Conservation (phyloP, 2,113 vertebrate species). For the Panurus biarmicus region DNA sequence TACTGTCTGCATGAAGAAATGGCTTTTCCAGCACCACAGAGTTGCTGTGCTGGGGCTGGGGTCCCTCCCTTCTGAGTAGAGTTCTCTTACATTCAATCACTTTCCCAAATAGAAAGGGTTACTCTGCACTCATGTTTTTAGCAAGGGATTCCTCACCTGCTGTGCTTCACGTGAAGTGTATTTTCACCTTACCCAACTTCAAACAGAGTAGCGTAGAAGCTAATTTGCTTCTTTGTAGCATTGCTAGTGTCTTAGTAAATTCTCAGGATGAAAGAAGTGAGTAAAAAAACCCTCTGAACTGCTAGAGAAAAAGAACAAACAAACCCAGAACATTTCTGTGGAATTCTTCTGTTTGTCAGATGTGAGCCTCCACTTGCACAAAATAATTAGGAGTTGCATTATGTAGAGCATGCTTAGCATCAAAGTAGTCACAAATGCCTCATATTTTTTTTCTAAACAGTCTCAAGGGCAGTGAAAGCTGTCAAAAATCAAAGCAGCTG, state of each 20-base stretch:
- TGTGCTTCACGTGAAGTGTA: background rate
- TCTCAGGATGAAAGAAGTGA: constrained; percentile 25
- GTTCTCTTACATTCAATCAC: background rate
- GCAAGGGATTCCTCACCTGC: background rate
- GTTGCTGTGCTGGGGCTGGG: background rate
- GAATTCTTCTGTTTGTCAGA: constrained; percentile 28
- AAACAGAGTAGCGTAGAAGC: background rate
- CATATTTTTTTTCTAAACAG: constrained; percentile 31
- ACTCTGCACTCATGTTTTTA: background rate
- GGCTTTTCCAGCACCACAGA: background rate
- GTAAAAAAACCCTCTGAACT: background rate
- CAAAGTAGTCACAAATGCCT: constrained; percentile 41
- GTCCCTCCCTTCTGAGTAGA: background rate
- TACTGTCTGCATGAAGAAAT: background rate
- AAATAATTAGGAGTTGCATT: constrained; percentile 43
- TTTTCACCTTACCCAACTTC: background rate
- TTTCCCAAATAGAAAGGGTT: background rate
- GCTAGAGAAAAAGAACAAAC: constrained; percentile 14
- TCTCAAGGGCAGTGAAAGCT: constrained; percentile 30
- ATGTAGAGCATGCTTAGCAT: constrained; percentile 25
- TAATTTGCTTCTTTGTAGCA: constrained; percentile 42
- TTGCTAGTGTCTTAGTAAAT: constrained; percentile 11
- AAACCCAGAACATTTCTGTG: background rate
- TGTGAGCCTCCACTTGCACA: background rate
- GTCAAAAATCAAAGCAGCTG: constrained; percentile 53